These are phyloP conservation scores for Odontocolon sp. DNA, from an alignment of 2,888 invertebrate genomes.

Conservation along the genomic window DNA sequence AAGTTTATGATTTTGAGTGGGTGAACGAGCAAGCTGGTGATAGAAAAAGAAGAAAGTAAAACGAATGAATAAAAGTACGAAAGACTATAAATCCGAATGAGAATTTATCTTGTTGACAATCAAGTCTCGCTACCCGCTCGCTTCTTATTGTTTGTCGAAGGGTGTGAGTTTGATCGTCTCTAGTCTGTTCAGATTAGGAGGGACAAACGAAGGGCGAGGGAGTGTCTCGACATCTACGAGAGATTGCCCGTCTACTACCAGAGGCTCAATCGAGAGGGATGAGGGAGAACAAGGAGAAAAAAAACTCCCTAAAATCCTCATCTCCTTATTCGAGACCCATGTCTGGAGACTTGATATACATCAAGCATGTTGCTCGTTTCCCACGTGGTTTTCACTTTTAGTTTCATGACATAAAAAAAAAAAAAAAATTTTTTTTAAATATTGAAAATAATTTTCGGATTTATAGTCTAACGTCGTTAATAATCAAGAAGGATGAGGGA, in stretches of 20 bases:
- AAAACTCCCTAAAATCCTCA: not conserved
- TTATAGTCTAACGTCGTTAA: too few species aligned
- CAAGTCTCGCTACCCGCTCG: not conserved
- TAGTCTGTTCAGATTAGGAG: conserved; percentile 5
- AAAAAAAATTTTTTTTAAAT: not conserved
- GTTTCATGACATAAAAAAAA: not conserved
- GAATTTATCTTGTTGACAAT: conserved; percentile 29
- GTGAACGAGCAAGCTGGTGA: too few species aligned
- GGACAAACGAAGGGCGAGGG: not conserved
- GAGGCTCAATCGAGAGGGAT: not conserved
- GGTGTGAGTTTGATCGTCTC: conserved; percentile 8
- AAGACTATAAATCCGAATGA: not conserved
- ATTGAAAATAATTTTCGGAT: too few species aligned
- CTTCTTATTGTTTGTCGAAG: conserved; percentile 10
- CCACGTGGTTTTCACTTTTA: not conserved
- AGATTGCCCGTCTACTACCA: not conserved
- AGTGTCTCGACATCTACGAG: not conserved
- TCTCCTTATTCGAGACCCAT: not conserved
- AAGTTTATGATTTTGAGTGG: too few species aligned
- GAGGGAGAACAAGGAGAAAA: not conserved
- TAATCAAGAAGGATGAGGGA: too few species aligned
- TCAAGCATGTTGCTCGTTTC: not conserved
- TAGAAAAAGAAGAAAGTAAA: too few species aligned
- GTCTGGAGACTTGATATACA: not conserved
- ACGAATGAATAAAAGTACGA: too few species aligned